These are phyloP conservation scores for Dinomys branickii DNA, from an alignment of 2,113 vertebrate species.

Conservation along the genomic window DNA sequence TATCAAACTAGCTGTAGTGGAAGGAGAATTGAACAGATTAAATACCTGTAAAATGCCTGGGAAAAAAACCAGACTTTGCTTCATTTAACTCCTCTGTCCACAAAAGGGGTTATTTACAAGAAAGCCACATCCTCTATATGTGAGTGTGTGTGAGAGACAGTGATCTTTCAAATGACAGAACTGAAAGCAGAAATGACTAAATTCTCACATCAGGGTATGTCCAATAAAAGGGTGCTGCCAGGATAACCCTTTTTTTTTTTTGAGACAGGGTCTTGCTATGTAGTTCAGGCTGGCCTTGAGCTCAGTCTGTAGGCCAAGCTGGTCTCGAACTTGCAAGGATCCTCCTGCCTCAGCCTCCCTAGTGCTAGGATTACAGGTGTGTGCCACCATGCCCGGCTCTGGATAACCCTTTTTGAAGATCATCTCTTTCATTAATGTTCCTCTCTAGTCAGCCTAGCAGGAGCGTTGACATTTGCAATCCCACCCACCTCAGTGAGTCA, in stretches of 20 bases:
- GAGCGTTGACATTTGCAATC: not conserved
- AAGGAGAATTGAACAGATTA: not conserved
- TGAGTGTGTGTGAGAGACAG: not conserved
- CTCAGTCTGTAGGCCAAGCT: too few relatives aligned
- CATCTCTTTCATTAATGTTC: not conserved
- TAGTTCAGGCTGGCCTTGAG: too few relatives aligned
- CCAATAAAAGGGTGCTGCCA: not conserved
- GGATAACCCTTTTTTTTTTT: not conserved
- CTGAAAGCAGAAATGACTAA: not conserved
- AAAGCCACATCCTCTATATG: constrained; percentile 14
- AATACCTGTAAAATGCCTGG: not conserved
- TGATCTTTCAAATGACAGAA: not conserved
- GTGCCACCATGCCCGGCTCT: too few relatives aligned
- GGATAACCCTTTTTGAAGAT: not conserved
- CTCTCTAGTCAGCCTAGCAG: not conserved
- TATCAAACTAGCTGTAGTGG: not conserved
- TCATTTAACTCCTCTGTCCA: not conserved
- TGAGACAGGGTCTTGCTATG: too few relatives aligned
- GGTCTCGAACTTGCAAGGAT: too few relatives aligned
- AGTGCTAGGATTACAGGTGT: too few relatives aligned
- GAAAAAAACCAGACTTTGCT: not conserved
- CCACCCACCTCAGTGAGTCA: not conserved
- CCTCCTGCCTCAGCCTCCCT: too few relatives aligned
- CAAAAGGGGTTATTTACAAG: not conserved
- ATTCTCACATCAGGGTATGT: not conserved